A percentile compares a stretch with the other conserved stretches of the same genome.
These are phyloP conservation scores for Entosphenus tridentatus DNA, from an alignment of 2,113 vertebrate genomes.

Conservation along the genomic window DNA sequence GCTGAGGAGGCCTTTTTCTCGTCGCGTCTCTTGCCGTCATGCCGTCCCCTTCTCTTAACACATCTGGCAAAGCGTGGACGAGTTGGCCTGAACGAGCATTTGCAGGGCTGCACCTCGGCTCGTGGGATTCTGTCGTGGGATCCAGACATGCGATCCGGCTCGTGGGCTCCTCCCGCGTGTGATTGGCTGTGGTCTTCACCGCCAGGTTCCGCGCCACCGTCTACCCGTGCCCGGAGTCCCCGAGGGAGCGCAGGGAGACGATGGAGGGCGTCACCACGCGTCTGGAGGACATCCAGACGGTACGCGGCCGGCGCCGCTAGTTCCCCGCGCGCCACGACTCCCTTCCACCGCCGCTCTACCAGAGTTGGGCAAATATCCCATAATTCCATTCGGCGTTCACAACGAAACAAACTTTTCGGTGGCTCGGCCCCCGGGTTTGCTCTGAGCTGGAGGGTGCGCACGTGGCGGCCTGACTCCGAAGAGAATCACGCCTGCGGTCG, in stretches of 20 bases:
- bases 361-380: too few relatives aligned
- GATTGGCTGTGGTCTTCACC: not conserved
- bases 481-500: too few relatives aligned
- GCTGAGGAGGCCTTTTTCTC: too few relatives aligned
- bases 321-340: not conserved
- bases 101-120: not conserved
- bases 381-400: not conserved
- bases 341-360: not conserved
- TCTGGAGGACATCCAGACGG: slow-evolving; percentile 15
- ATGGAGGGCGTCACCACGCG: slow-evolving; percentile 10
- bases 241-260: slow-evolving; percentile 13
- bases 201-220: slow-evolving; percentile 13
- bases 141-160: not conserved
- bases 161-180: not conserved
- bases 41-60: too few relatives aligned
- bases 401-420: not conserved
- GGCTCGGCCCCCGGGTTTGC: not conserved
- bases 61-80: too few relatives aligned
- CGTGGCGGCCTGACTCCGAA: too few relatives aligned
- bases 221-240: slow-evolving; percentile 13
- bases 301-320: slow-evolving; percentile 6
- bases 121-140: not conserved
- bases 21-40: too few relatives aligned
- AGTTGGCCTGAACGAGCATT: not conserved
- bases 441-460: not conserved